A percentile compares a stretch with the other conserved stretches of the same genome.
phyloP scores from a whole-genome alignment of 2,113 vertebrate genomes.

The Actenoides lindsayi region DNA sequence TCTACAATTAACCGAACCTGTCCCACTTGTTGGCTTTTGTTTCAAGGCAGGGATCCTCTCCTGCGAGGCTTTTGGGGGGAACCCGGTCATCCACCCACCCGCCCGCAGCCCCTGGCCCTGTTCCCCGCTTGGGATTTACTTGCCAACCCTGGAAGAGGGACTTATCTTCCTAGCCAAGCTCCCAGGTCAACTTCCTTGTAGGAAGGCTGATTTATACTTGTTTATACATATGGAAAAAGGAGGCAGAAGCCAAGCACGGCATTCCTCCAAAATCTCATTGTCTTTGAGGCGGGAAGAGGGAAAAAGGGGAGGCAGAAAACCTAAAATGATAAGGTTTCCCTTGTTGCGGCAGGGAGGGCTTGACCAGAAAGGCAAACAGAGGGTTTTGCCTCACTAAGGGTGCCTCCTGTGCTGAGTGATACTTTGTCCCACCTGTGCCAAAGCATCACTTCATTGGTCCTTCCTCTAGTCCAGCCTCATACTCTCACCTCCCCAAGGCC shows the following conservation, averaged over 20 bases:
- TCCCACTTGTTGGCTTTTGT: background rate
- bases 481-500: background rate
- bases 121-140: background rate
- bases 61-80: background rate
- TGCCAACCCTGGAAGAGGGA: slow-evolving; percentile 17
- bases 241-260: slow-evolving; percentile 24
- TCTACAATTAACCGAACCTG: background rate
- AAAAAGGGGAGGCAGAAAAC: background rate
- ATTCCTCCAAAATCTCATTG: slow-evolving; percentile 48
- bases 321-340: background rate
- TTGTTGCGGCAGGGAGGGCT: background rate
- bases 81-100: background rate
- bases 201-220: slow-evolving; percentile 53
- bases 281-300: background rate
- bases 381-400: background rate
- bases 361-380: background rate
- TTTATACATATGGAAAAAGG: slow-evolving; percentile 39
- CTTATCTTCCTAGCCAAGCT: background rate
- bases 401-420: background rate
- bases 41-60: background rate
- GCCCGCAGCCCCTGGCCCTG: background rate
- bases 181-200: slow-evolving; percentile 24
- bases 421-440: background rate
- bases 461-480: background rate
- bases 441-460: background rate